Evolutionary conservation across 1,140 invertebrate species (phyloP).

Genomic region (Drosophila ananassae): DNA sequence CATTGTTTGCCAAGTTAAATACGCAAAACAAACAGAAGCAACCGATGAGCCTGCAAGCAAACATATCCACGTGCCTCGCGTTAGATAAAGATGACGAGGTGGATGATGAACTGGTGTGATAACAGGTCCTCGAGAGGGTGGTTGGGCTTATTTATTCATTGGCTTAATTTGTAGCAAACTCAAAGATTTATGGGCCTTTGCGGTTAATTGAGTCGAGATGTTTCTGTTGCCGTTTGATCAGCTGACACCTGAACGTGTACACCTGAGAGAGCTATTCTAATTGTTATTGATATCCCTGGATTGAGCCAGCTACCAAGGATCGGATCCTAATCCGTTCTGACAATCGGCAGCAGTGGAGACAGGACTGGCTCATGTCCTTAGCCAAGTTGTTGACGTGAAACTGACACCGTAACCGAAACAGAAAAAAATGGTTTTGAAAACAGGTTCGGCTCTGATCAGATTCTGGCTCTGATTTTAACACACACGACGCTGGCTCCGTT

Average conservation of each 20-base stretch:
- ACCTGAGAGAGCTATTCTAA: constrained; percentile 45
- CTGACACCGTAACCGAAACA: constrained; percentile 37
- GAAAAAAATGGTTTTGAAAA: constrained; percentile 15
- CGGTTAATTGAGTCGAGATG: constrained; percentile 37
- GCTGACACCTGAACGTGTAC: constrained; percentile 75
- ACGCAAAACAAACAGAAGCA: constrained; percentile 60
- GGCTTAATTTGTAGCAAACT: constrained; percentile 54
- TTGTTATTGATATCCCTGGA: constrained; percentile 41
- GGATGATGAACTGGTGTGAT: constrained; percentile 52
- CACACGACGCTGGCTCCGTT: constrained; percentile 60
- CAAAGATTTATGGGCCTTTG: constrained; percentile 33
- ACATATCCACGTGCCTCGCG: constrained; percentile 56
- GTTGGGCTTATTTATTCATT: constrained; percentile 35
- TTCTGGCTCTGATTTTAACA: constrained; percentile 75
- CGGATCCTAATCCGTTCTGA: constrained; percentile 66
- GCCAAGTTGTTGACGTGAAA: constrained; percentile 68
- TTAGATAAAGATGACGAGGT: constrained; percentile 10
- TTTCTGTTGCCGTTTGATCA: constrained; percentile 48
- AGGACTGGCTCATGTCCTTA: constrained; percentile 62
- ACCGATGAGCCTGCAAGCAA: constrained; percentile 49
- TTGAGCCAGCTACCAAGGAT: constrained; percentile 38
- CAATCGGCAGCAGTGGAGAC: constrained; percentile 72
- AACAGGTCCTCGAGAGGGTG: constrained; percentile 48
- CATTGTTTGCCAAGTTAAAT: constrained; percentile 52
- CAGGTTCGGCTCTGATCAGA: constrained; percentile 48